Evolutionary conservation across 2,113 vertebrate species (phyloP).

Genomic region (Oenanthe melanoleuca): DNA sequence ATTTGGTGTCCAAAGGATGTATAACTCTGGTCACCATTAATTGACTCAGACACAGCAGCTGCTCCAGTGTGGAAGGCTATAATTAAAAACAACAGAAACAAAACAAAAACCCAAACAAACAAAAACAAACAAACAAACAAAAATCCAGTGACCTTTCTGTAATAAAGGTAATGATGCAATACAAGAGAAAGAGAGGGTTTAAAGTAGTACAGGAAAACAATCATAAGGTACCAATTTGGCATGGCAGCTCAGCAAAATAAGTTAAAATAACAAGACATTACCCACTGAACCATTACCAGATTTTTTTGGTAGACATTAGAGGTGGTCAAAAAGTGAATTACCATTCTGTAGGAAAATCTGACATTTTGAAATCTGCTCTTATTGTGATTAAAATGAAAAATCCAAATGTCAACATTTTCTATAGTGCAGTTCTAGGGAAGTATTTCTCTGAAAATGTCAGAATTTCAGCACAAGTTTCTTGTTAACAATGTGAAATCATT

Average conservation of each 20-base stretch:
- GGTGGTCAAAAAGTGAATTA: not conserved
- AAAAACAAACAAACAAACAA: not conserved
- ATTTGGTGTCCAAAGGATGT: not conserved
- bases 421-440: not conserved
- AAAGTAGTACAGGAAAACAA: not conserved
- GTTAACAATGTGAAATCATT: not conserved
- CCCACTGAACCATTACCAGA: not conserved
- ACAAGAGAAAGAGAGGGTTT: not conserved
- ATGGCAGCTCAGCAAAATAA: not conserved
- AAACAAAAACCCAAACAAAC: too few species aligned
- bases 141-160: fast-evolving
- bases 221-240: not conserved
- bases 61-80: not conserved
- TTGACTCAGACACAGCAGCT: not conserved
- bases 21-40: not conserved
- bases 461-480: not conserved
- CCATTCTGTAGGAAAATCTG: not conserved
- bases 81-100: not conserved
- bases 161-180: not conserved
- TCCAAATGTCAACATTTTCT: not conserved
- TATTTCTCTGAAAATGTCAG: not conserved
- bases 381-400: slow-evolving; percentile 14
- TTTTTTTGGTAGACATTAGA: not conserved
- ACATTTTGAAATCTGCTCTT: not conserved
- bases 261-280: not conserved